Percentiles rank a stretch among this genome's conserved stretches.
Conservation (phyloP, 1,140 invertebrate genomes). For the Myzus persicae region DNA sequence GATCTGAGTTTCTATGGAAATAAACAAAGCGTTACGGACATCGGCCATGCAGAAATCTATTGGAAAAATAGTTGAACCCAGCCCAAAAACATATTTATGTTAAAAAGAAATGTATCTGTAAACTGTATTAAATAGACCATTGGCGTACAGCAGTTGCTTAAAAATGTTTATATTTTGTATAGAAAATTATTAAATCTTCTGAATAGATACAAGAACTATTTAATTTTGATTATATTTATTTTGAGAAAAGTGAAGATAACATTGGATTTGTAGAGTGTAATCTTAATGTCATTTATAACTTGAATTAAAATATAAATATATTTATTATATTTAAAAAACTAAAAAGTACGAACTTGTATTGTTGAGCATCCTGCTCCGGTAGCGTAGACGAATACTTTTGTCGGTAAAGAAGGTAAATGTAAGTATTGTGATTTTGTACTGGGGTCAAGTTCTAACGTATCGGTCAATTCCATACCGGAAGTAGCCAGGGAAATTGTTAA, state of each 20-base stretch:
- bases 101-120: neutral
- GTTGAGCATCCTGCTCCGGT: conserved; percentile 74
- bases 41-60: too few species aligned
- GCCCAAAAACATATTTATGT: too few species aligned
- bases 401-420: conserved; percentile 70
- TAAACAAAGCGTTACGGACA: too few species aligned
- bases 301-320: neutral
- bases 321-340: neutral
- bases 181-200: neutral
- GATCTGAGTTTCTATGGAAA: too few species aligned
- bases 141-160: neutral
- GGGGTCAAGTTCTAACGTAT: conserved; percentile 70
- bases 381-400: conserved; percentile 74
- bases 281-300: neutral
- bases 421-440: conserved; percentile 67
- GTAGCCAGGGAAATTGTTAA: conserved; percentile 72
- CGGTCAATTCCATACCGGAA: conserved; percentile 73
- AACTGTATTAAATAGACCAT: neutral
- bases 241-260: neutral
- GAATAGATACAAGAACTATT: neutral
- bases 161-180: too few species aligned
- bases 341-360: conserved; percentile 67
- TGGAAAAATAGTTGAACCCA: too few species aligned
- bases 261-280: neutral
- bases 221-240: neutral